phyloP scores from a whole-genome alignment of 2,888 invertebrate genomes.

The Nemurella pictetii region DNA sequence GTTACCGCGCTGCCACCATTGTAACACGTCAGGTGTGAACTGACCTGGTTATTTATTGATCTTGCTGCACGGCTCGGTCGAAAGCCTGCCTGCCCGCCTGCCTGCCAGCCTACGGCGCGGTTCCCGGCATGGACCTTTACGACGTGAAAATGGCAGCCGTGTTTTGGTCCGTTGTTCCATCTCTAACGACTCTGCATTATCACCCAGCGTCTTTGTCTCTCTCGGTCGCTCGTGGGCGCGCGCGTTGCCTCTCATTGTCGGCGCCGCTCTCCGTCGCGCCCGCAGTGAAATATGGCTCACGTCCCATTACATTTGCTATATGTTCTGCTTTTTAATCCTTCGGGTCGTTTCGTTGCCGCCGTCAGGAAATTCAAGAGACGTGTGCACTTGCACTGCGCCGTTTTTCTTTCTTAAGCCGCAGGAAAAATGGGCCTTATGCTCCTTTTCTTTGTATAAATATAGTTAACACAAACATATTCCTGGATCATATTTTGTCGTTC shows the following conservation, averaged over 20 bases:
- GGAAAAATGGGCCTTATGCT: constrained; percentile 5
- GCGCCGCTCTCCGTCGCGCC: constrained; percentile 1
- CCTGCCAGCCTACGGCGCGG: background rate
- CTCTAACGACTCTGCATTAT: background rate
- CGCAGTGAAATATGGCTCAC: constrained; percentile 38
- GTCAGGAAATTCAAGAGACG: constrained; percentile 16
- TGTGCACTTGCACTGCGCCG: constrained; percentile 15
- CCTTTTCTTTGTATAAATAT: constrained; percentile 11
- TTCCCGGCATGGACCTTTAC: background rate
- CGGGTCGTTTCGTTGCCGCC: constrained; percentile 33
- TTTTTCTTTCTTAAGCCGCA: constrained; percentile 29
- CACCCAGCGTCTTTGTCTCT: constrained; percentile 23
- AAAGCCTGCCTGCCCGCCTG: too few relatives aligned
- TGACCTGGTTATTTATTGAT: constrained; percentile 17
- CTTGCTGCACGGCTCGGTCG: background rate
- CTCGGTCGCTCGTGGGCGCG: background rate
- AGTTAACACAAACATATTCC: constrained; percentile 30
- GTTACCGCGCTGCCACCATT: background rate
- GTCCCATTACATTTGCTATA: constrained; percentile 41
- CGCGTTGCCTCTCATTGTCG: background rate
- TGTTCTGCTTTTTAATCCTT: constrained; percentile 40
- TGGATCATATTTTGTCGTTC: constrained; percentile 20
- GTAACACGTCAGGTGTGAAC: constrained; percentile 7
- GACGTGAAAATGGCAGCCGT: background rate
- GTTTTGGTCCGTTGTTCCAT: background rate